Percentiles rank a stretch among this genome's conserved stretches.
phyloP scores from a whole-genome alignment of 2,888 invertebrate species.

The Tipula lateralis region DNA sequence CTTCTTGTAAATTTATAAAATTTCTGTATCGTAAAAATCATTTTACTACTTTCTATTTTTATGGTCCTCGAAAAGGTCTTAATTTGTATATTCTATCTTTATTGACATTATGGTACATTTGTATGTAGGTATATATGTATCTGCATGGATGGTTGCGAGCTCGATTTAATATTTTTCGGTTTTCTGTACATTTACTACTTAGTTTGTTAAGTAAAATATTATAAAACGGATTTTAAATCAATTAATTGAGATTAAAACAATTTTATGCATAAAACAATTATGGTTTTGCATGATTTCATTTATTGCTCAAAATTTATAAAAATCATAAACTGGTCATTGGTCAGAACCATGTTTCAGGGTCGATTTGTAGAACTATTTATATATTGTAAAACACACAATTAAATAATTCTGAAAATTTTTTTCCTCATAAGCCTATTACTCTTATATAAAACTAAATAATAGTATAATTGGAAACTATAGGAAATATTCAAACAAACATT shows the following conservation, averaged over 20 bases:
- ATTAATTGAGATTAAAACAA: background rate
- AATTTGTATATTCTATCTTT: background rate
- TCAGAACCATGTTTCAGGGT: background rate
- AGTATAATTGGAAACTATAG: too few relatives aligned
- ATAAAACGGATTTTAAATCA: background rate
- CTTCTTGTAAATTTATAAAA: background rate
- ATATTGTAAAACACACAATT: too few relatives aligned
- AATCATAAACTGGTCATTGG: background rate
- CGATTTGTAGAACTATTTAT: too few relatives aligned
- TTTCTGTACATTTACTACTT: background rate
- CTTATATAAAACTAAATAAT: too few relatives aligned
- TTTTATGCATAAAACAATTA: slow-evolving; percentile 1
- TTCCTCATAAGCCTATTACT: too few relatives aligned
- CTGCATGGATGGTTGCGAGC: background rate
- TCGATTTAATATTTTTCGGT: background rate
- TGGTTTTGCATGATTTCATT: background rate
- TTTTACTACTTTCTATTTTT: background rate
- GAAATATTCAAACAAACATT: too few relatives aligned
- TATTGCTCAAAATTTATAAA: background rate
- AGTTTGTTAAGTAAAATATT: background rate
- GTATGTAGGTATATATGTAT: background rate
- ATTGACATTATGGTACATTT: background rate
- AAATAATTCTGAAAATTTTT: too few relatives aligned
- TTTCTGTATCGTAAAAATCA: background rate
- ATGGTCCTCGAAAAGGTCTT: background rate